phyloP scores from a whole-genome alignment of 2,888 invertebrate genomes.

The Thalpophila matura region DNA sequence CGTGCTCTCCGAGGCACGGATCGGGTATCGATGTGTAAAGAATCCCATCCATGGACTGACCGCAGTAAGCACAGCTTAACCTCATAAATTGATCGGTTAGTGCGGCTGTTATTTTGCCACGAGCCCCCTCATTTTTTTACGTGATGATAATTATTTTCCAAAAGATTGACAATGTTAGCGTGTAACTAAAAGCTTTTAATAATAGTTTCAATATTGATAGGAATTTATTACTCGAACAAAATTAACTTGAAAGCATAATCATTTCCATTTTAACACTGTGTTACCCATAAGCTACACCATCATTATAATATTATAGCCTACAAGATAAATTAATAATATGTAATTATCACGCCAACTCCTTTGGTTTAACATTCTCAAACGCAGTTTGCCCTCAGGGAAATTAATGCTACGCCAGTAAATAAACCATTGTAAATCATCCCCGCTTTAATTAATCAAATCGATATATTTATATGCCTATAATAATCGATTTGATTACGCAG shows the following conservation, averaged over 20 bases:
- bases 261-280: neutral
- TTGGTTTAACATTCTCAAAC: slow-evolving; percentile 26
- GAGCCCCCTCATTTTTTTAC: too few species aligned
- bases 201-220: too few species aligned
- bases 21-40: too few species aligned
- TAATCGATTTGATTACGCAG: slow-evolving; percentile 18
- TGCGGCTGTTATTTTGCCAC: too few species aligned
- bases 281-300: neutral
- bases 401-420: slow-evolving; percentile 18
- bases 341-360: slow-evolving; percentile 39
- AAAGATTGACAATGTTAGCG: too few species aligned
- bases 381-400: slow-evolving; percentile 36
- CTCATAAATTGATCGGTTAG: too few species aligned
- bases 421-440: slow-evolving; percentile 30
- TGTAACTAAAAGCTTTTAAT: too few species aligned
- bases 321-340: slow-evolving; percentile 1
- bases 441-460: slow-evolving; percentile 11
- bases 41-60: too few species aligned
- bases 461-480: neutral
- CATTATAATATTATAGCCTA: slow-evolving; percentile 1
- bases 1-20: too few species aligned
- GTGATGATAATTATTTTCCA: too few species aligned
- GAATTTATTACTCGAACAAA: neutral
- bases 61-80: too few species aligned
- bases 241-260: neutral